Conservation (phyloP, 2,797 vertebrate species). For the Lagorchestes hirsutus region DNA sequence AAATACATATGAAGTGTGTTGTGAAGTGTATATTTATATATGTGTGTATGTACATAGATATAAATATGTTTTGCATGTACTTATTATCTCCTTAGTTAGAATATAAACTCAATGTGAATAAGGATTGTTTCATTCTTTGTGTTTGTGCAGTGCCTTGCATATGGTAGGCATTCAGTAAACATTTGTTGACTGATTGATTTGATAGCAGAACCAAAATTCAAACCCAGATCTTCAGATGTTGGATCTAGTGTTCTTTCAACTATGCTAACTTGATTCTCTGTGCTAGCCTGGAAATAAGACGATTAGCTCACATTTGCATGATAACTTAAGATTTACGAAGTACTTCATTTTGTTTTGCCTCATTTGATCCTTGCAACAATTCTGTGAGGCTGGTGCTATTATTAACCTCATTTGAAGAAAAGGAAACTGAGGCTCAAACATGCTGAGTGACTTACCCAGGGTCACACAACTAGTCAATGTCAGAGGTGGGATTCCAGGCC, state of each 20-base stretch:
- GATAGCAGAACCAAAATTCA: not conserved
- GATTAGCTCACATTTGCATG: not conserved
- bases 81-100: not conserved
- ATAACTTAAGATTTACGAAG: not conserved
- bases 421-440: not conserved
- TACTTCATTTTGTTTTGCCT: not conserved
- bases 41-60: not conserved
- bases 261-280: not conserved
- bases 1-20: not conserved
- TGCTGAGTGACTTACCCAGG: not conserved
- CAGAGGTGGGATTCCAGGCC: not conserved
- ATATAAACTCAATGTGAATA: not conserved
- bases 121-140: not conserved
- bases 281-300: not conserved
- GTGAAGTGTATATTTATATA: no score
- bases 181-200: not conserved
- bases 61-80: not conserved
- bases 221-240: not conserved
- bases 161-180: not conserved
- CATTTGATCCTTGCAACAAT: not conserved
- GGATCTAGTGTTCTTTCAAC: not conserved
- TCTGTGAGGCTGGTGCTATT: not conserved
- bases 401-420: not conserved
- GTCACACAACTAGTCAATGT: not conserved
- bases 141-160: not conserved